These are phyloP conservation scores for Amblyteles armatorius DNA, from an alignment of 2,888 invertebrate genomes.

Conservation along the genomic window DNA sequence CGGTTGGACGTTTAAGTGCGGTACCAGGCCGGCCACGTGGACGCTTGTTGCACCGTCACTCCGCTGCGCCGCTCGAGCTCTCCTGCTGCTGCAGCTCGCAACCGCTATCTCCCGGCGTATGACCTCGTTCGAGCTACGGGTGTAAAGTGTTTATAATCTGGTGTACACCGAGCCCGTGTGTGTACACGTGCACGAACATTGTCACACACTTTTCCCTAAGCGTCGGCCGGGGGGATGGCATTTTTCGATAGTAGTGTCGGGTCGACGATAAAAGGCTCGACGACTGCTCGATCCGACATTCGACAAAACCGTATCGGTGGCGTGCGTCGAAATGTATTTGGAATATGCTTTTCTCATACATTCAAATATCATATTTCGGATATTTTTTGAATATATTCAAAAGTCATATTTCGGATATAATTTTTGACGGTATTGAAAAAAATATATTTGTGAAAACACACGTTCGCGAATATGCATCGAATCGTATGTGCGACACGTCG, in stretches of 20 bases:
- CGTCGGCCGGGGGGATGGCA: neutral
- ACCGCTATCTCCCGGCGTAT: conserved; percentile 78
- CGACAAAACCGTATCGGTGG: neutral
- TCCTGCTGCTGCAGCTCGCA: conserved; percentile 64
- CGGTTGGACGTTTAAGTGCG: conserved; percentile 54
- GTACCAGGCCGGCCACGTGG: conserved; percentile 59
- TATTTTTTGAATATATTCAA: no score
- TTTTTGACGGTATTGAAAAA: no score
- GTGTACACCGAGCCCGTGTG: neutral
- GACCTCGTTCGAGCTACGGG: conserved; percentile 76
- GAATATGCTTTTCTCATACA: neutral
- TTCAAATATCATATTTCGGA: no score
- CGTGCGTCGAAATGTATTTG: neutral
- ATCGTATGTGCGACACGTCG: no score
- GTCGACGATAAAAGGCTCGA: neutral
- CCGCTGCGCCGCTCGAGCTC: conserved; percentile 42
- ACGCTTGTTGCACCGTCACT: conserved; percentile 67
- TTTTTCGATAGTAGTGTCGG: neutral
- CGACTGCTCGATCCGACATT: neutral
- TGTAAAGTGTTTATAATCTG: conserved; percentile 39
- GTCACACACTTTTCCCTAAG: neutral
- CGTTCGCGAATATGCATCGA: no score
- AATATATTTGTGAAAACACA: no score
- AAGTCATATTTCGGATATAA: no score
- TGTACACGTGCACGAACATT: neutral